Conservation (phyloP, 2,888 invertebrate genomes). For the Torymus texanus region DNA sequence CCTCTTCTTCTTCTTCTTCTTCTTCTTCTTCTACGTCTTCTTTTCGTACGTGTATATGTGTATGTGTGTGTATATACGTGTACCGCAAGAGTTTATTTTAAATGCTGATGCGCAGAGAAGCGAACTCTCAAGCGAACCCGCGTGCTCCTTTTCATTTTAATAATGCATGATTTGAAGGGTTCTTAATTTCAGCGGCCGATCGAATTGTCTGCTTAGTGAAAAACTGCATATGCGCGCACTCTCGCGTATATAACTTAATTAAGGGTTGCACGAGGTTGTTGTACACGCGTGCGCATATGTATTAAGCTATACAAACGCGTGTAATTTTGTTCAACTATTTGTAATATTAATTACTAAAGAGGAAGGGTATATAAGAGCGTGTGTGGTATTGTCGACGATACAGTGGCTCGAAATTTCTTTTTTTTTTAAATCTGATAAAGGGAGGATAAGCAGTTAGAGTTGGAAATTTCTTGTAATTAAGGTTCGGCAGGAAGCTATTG, state of each 20-base stretch:
- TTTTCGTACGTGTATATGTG: no score
- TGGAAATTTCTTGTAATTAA: no score
- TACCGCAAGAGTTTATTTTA: slow-evolving; percentile 42
- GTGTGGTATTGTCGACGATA: no score
- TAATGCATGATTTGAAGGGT: slow-evolving; percentile 42
- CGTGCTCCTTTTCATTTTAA: slow-evolving; percentile 47
- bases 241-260: slow-evolving; percentile 9
- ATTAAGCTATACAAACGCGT: no score
- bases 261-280: not conserved
- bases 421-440: no score
- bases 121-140: not conserved
- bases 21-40: slow-evolving; percentile 1
- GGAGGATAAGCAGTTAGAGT: no score
- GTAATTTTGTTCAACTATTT: no score
- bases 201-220: not conserved
- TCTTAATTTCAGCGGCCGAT: slow-evolving; percentile 32
- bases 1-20: slow-evolving; percentile 38
- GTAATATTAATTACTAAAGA: no score
- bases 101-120: slow-evolving; percentile 46
- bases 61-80: not conserved
- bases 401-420: no score
- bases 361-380: no score
- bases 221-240: not conserved
- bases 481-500: no score
- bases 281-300: not conserved